phyloP scores from a whole-genome alignment of 2,888 invertebrate species.

The Anaspis maculata region DNA sequence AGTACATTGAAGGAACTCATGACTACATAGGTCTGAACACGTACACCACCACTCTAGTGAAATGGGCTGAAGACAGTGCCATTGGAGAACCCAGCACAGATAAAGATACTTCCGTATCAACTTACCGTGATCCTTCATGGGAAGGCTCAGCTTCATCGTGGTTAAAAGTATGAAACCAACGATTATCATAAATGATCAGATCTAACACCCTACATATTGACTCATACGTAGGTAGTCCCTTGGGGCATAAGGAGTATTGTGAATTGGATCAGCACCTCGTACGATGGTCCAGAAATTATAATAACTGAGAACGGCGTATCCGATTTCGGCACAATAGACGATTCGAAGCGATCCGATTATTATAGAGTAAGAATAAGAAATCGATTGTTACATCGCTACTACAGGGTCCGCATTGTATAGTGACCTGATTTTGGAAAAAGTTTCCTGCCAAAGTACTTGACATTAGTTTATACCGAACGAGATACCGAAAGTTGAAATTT shows the following conservation, averaged over 20 bases:
- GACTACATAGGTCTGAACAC: constrained; percentile 72
- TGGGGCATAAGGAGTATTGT: neutral
- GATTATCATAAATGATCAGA: no score
- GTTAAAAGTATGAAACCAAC: constrained; percentile 13
- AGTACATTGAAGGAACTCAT: constrained; percentile 50
- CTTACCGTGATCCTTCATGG: constrained; percentile 8
- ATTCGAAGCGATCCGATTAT: constrained; percentile 43
- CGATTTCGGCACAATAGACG: constrained; percentile 42
- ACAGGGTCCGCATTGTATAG: no score
- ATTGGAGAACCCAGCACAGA: constrained; percentile 3
- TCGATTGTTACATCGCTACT: no score
- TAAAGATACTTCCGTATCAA: constrained; percentile 5
- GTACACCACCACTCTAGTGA: constrained; percentile 55
- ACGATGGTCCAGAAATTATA: constrained; percentile 43
- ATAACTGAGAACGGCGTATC: constrained; percentile 52
- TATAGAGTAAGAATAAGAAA: constrained; percentile 10
- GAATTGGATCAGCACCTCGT: constrained; percentile 1
- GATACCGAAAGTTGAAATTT: no score
- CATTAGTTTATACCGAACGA: no score
- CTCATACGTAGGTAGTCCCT: constrained; percentile 4
- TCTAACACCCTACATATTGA: no score
- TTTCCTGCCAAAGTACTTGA: no score
- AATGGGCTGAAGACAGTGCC: constrained; percentile 34
- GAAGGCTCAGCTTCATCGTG: constrained; percentile 19
- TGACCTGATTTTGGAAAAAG: no score